These are phyloP conservation scores for Spinibarbus caldwelli DNA, from an alignment of 2,797 vertebrate species.

Conservation along the genomic window DNA sequence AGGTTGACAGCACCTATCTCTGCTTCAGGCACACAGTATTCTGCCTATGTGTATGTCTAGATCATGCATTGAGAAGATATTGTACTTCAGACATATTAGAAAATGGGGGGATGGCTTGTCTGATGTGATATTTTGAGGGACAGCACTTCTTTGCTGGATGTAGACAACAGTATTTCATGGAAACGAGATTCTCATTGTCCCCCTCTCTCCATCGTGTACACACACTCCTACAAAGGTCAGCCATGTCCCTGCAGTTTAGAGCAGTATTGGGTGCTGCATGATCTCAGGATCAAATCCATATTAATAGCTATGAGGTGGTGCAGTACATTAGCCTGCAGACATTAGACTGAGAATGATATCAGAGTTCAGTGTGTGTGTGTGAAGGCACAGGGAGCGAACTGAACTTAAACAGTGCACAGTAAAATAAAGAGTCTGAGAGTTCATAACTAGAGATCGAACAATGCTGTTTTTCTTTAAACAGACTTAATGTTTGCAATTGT, in stretches of 20 bases:
- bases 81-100: too few relatives aligned
- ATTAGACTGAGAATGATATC: slow-evolving; percentile 67
- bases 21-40: slow-evolving; percentile 32
- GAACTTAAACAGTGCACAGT: background rate
- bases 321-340: slow-evolving; percentile 72
- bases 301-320: slow-evolving; percentile 66
- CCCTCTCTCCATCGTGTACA: slow-evolving; percentile 59
- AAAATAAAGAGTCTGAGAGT: background rate
- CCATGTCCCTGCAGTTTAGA: slow-evolving; percentile 75
- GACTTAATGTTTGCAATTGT: background rate
- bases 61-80: background rate
- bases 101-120: background rate
- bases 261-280: slow-evolving; percentile 72
- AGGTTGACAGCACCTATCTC: slow-evolving; percentile 52
- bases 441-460: background rate
- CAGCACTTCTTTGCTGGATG: background rate
- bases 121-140: background rate
- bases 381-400: background rate
- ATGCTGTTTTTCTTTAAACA: background rate
- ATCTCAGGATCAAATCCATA: slow-evolving; percentile 72
- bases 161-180: slow-evolving; percentile 8
- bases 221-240: slow-evolving; percentile 77
- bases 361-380: slow-evolving; percentile 15
- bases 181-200: slow-evolving; percentile 24
- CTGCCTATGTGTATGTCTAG: background rate